These are phyloP conservation scores for Eonycteris spelaea DNA, from an alignment of 2,113 vertebrate species.

Conservation along the genomic window DNA sequence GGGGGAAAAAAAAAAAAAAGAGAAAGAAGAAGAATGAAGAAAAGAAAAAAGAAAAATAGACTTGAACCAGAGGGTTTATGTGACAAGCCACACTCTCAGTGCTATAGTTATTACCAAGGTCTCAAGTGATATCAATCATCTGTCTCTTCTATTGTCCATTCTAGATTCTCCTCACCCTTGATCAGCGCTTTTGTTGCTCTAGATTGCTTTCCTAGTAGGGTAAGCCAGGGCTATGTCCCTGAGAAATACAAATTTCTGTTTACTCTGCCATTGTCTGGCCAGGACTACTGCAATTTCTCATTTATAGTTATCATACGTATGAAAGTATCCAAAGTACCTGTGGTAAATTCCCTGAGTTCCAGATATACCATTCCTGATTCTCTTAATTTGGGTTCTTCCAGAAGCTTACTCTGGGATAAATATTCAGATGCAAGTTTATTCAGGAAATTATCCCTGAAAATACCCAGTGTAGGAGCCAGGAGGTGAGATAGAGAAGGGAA, in stretches of 20 bases:
- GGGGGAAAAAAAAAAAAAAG: background rate
- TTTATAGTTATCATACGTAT: background rate
- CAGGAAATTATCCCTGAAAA: background rate
- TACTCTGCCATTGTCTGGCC: background rate
- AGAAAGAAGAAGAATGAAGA: background rate
- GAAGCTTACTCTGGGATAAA: background rate
- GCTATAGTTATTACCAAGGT: background rate
- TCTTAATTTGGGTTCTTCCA: background rate
- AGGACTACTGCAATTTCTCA: background rate
- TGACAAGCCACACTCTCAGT: background rate
- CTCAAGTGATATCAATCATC: background rate
- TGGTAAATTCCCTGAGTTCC: background rate
- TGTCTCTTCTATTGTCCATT: background rate
- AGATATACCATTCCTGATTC: background rate
- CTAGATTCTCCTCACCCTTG: background rate
- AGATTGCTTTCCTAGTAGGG: background rate
- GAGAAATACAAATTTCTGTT: background rate
- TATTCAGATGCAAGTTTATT: background rate
- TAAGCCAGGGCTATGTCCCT: background rate
- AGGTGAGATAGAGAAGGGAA: background rate
- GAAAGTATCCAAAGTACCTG: background rate
- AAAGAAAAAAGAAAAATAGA: background rate
- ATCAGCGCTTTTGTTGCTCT: background rate
- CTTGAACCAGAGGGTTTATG: background rate
- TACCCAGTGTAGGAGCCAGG: background rate